Evolutionary conservation across 2,888 invertebrate species (phyloP), one percentile per base, ranked within the genome.

Genomic region (Metopia argyrocephala): DNA sequence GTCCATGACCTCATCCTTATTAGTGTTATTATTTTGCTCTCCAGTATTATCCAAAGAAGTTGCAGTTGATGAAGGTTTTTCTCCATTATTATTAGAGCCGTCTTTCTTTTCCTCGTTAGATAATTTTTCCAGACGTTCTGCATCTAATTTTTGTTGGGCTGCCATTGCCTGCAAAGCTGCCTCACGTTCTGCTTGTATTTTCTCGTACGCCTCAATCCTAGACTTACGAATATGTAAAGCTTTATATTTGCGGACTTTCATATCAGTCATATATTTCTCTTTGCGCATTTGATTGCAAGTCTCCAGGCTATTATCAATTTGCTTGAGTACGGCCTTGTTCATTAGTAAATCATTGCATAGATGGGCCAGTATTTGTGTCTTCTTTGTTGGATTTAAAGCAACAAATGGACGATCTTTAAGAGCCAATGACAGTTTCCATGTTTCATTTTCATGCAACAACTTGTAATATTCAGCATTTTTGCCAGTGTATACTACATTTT

Each of bases 291-390:
- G 96, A 82, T 95, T 95, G 82, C 96, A 95, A 69, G 94, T 95
- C 83, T 98, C 98, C 62, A 98, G 92, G 79, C 95, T 94, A 31
- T 93, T 94, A 87, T 98, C 98, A 73, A 98, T 95, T 90, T 98
- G 98, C 38, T 95, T 93, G 86, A 96, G 92, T 83, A 98, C 96
- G 9, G 96, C 94, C 91, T 97, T 97, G 90, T 97, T 98, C 91
- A 97, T 96, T 56, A 98, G 92, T 85, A 99, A 92, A 90, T 99
- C 98, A 91, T 98, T 97, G 91, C 98, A 98, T 27, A 98, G 92
- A 91, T 96, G 97, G 1, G 96, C 96, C 61, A 98, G 91, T 86
- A 98, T 96, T 83, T 95, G 94, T 0, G 97, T 95, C 89, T 98
- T 98, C 84, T 94, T 94, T 0, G 96, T 95, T 2, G 97, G 94